phyloP scores from a whole-genome alignment of 2,113 vertebrate species.

The Prionailurus viverrinus region DNA sequence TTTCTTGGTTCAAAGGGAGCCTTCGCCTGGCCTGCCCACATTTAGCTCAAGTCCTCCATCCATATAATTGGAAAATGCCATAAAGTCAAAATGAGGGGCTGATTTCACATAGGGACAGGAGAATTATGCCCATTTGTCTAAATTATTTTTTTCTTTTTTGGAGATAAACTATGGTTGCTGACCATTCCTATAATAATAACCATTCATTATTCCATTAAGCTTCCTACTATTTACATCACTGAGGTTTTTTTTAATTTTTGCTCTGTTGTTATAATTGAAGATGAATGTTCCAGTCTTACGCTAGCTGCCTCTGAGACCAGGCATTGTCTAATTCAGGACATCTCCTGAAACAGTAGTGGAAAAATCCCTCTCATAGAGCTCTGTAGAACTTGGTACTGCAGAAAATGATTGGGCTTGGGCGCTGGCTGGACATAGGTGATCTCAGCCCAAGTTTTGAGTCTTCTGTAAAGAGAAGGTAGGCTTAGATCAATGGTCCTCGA shows the following conservation, averaged over 20 bases:
- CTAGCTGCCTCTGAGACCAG: background rate
- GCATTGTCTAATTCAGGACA: background rate
- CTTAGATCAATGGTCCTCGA: slow-evolving; percentile 8
- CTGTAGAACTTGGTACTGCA: background rate
- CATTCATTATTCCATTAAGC: slow-evolving; percentile 67
- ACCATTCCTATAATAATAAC: slow-evolving; percentile 47
- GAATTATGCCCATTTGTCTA: slow-evolving; percentile 32
- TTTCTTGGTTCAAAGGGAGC: slow-evolving; percentile 59
- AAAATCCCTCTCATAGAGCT: background rate
- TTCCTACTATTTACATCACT: slow-evolving; percentile 74
- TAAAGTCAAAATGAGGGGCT: slow-evolving; percentile 66
- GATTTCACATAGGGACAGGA: slow-evolving; percentile 55
- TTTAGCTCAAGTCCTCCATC: slow-evolving; percentile 52
- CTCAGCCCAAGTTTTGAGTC: background rate
- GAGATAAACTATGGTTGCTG: slow-evolving; percentile 60
- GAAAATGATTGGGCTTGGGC: background rate
- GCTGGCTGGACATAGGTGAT: background rate
- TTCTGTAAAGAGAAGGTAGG: slow-evolving; percentile 14
- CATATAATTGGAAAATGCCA: slow-evolving; percentile 71
- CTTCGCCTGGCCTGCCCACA: slow-evolving; percentile 45
- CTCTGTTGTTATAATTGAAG: slow-evolving; percentile 53
- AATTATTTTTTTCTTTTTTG: slow-evolving; percentile 59
- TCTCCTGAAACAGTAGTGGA: background rate
- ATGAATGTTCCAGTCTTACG: background rate
- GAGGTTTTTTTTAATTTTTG: slow-evolving; percentile 56